phyloP scores from a whole-genome alignment of 2,797 vertebrate species.

The Phylloscopus collybita region DNA sequence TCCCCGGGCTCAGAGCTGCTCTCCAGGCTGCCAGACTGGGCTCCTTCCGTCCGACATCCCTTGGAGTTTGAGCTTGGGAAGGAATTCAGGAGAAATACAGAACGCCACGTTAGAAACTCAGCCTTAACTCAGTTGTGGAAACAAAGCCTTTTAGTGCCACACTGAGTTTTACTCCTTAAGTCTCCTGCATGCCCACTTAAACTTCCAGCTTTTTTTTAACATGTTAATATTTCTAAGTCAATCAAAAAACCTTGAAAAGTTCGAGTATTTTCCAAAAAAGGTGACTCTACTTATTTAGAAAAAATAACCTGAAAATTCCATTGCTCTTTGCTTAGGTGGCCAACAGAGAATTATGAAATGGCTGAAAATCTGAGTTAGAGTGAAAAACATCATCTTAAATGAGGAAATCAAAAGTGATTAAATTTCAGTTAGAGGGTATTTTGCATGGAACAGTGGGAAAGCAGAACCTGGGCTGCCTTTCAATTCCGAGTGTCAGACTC shows the following conservation, averaged over 20 bases:
- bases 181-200: not conserved
- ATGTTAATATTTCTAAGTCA: not conserved
- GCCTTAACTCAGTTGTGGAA: not conserved
- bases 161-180: not conserved
- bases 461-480: not conserved
- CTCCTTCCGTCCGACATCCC: conserved; percentile 73
- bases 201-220: not conserved
- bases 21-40: conserved; percentile 80
- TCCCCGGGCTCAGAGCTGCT: conserved; percentile 71
- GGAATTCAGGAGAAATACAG: not conserved
- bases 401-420: not conserved
- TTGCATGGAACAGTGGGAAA: not conserved
- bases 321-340: not conserved
- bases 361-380: not conserved
- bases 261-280: not conserved
- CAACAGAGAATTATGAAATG: not conserved
- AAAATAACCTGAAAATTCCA: not conserved
- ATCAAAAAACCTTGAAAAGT: not conserved
- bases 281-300: not conserved
- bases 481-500: not conserved
- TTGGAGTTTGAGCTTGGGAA: conserved; percentile 68
- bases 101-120: not conserved
- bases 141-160: not conserved
- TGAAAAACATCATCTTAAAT: not conserved
- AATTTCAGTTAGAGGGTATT: not conserved